These are phyloP conservation scores for Xenops minutus DNA, from an alignment of 2,797 vertebrate species.

Conservation along the genomic window DNA sequence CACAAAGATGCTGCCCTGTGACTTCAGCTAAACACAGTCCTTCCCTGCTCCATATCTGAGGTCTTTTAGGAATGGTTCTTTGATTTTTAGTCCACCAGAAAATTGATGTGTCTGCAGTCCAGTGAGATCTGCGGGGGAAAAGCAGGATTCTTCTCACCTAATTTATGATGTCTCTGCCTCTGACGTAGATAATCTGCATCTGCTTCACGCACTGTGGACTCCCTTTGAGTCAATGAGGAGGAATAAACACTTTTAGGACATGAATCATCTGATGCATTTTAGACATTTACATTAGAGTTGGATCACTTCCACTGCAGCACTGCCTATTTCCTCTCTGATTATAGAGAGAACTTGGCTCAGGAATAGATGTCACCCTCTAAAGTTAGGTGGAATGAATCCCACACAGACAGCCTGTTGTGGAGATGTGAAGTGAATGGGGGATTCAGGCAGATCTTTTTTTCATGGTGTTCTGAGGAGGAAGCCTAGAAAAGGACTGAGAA, in stretches of 20 bases:
- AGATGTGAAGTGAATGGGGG: conserved; percentile 27
- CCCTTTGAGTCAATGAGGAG: conserved; percentile 38
- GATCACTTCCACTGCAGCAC: conserved; percentile 37
- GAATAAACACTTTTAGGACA: conserved; percentile 55
- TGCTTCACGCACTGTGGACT: conserved; percentile 30
- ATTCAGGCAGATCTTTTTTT: not conserved
- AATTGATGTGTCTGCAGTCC: not conserved
- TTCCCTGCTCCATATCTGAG: not conserved
- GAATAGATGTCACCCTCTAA: conserved; percentile 61
- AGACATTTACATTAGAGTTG: conserved; percentile 61
- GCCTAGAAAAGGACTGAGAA: conserved; percentile 15
- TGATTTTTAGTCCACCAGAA: not conserved
- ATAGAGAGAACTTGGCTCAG: conserved; percentile 32
- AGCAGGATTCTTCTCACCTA: conserved; percentile 20
- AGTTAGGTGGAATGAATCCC: conserved; percentile 46
- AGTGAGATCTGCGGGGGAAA: not conserved
- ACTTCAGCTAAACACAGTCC: not conserved
- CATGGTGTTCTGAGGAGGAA: not conserved
- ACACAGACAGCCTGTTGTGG: conserved; percentile 52
- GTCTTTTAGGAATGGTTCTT: not conserved
- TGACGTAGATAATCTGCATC: conserved; percentile 41
- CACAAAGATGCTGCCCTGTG: not conserved
- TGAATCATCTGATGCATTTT: conserved; percentile 59
- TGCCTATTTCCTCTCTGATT: conserved; percentile 54
- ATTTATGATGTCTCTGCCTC: conserved; percentile 20